Conservation (phyloP, 1,140 invertebrate species). For the Drosophila bifasciata region DNA sequence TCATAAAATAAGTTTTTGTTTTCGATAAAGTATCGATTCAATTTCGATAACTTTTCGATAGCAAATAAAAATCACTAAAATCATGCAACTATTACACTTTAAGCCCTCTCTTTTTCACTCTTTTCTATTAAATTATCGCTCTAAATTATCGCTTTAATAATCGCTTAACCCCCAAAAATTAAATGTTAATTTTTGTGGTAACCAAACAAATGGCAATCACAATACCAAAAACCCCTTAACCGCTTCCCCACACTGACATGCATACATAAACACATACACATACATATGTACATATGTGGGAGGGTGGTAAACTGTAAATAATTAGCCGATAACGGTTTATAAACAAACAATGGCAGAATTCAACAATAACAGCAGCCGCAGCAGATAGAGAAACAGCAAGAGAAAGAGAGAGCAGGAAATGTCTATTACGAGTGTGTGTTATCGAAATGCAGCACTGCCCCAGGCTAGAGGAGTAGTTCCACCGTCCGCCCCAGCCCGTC, state of each 20-base stretch:
- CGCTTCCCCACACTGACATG: too few relatives aligned
- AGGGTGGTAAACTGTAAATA: conserved; percentile 66
- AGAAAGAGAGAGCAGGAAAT: conserved; percentile 42
- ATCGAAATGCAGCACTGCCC: conserved; percentile 55
- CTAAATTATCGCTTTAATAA: conserved; percentile 23
- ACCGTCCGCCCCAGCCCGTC: too few relatives aligned
- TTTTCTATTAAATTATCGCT: conserved; percentile 27
- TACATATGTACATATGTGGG: neutral
- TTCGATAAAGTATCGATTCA: too few relatives aligned
- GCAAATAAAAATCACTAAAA: neutral
- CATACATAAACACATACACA: too few relatives aligned
- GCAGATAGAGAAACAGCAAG: neutral
- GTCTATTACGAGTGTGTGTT: conserved; percentile 62
- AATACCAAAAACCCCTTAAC: too few relatives aligned
- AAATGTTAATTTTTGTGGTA: conserved; percentile 21
- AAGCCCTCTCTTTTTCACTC: neutral
- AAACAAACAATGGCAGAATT: conserved; percentile 46
- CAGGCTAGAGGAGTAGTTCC: too few relatives aligned
- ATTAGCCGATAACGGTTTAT: conserved; percentile 66
- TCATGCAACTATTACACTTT: neutral
- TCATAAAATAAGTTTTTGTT: too few relatives aligned
- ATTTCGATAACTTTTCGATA: too few relatives aligned
- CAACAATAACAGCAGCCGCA: conserved; percentile 16
- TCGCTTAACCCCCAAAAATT: conserved; percentile 12
- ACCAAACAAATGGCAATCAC: conserved; percentile 3